Percentiles rank a stretch among this genome's conserved stretches.
phyloP scores from a whole-genome alignment of 2,888 invertebrate genomes.

The Cecidostiba fungosa region DNA sequence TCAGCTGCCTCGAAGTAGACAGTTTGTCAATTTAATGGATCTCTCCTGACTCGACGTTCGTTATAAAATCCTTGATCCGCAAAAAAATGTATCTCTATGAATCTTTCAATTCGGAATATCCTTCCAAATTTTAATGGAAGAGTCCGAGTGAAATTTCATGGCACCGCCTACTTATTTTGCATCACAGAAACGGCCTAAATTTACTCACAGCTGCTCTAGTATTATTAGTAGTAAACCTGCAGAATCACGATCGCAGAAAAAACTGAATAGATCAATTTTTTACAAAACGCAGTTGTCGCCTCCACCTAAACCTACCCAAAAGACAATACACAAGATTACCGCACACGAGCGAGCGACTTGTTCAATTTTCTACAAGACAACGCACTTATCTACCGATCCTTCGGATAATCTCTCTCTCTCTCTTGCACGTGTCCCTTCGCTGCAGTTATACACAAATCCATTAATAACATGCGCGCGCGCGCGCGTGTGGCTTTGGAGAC shows the following conservation, averaged over 20 bases:
- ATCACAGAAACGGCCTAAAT: constrained; percentile 49
- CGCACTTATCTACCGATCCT: neutral
- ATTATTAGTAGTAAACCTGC: constrained; percentile 52
- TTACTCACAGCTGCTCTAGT: constrained; percentile 47
- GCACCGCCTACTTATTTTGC: constrained; percentile 67
- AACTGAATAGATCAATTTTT: neutral
- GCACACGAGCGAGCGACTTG: neutral
- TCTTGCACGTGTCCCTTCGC: constrained; percentile 9
- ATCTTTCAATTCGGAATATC: neutral
- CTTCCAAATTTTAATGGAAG: constrained; percentile 24
- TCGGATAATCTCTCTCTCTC: constrained; percentile 33
- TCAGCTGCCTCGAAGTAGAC: neutral
- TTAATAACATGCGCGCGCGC: constrained; percentile 52
- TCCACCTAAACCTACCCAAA: neutral
- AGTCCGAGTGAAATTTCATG: constrained; percentile 64
- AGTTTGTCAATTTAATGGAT: neutral
- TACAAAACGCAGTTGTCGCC: no score
- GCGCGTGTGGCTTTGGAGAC: neutral
- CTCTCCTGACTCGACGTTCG: constrained; percentile 28
- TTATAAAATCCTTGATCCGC: no score
- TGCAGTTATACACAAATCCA: constrained; percentile 36
- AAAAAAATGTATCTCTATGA: constrained; percentile 25
- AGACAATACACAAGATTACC: neutral
- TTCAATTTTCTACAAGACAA: constrained; percentile 2
- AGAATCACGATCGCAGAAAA: constrained; percentile 5